Conservation (phyloP, 2,888 invertebrate genomes). For the Cheiracanthium punctorium region DNA sequence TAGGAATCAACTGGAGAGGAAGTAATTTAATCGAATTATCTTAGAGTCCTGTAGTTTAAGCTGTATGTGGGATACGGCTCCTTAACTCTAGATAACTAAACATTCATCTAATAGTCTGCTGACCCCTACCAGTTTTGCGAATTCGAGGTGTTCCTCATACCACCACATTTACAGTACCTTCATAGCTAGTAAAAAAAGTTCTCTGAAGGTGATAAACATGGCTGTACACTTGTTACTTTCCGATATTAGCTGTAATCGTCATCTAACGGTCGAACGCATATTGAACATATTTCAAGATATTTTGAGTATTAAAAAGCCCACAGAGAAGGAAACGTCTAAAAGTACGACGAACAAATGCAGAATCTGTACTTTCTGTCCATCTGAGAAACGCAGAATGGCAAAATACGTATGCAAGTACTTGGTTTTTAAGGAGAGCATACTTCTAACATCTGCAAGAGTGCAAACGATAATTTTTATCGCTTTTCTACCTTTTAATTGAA, state of each 20-base stretch:
- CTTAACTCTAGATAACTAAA: background rate
- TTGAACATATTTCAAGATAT: background rate
- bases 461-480: background rate
- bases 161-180: background rate
- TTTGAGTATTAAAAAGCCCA: background rate
- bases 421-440: background rate
- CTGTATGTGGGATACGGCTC: no score
- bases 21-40: no score
- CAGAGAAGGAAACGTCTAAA: background rate
- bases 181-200: background rate
- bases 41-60: no score
- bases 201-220: background rate
- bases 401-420: background rate
- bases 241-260: background rate
- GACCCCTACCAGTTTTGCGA: background rate
- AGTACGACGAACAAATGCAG: background rate
- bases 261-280: background rate
- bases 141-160: background rate
- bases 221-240: background rate
- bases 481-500: background rate
- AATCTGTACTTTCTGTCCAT: conserved; percentile 3
- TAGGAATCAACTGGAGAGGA: no score
- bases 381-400: background rate
- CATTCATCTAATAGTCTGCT: background rate
- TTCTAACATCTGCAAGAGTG: background rate